Percentiles rank a stretch among this genome's conserved stretches.
These are phyloP conservation scores for Epirrhoe alternata DNA, from an alignment of 2,888 invertebrate species.

Conservation along the genomic window DNA sequence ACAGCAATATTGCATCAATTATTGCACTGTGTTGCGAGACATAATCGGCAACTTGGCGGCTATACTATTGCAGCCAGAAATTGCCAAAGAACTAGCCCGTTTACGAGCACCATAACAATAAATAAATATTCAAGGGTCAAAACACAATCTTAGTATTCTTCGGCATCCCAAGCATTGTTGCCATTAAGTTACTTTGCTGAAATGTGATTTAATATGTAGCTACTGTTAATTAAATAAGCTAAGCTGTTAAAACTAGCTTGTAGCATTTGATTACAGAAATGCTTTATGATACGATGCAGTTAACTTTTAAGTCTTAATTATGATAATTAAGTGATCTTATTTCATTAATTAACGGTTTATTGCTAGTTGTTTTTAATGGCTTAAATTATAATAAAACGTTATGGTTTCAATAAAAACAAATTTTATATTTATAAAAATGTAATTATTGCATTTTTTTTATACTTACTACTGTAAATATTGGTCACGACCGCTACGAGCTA, in stretches of 20 bases:
- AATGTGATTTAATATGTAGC: neutral
- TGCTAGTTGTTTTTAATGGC: conserved; percentile 9
- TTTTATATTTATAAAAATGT: neutral
- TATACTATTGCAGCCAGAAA: too few relatives aligned
- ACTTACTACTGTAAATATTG: conserved; percentile 37
- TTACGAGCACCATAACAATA: too few relatives aligned
- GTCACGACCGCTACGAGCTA: conserved; percentile 41
- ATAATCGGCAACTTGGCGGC: too few relatives aligned
- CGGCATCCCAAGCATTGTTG: too few relatives aligned
- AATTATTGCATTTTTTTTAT: neutral
- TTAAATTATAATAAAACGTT: conserved; percentile 11
- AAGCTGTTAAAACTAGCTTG: conserved; percentile 13
- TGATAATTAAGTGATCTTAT: conserved; percentile 23
- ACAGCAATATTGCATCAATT: too few relatives aligned
- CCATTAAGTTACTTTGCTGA: neutral
- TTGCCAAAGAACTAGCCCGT: too few relatives aligned
- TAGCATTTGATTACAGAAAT: conserved; percentile 22
- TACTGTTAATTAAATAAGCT: conserved; percentile 2
- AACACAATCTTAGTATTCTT: too few relatives aligned
- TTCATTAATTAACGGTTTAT: conserved; percentile 22
- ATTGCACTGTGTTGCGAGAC: too few relatives aligned
- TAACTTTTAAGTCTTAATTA: conserved; percentile 27
- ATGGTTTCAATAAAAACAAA: neutral
- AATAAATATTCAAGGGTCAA: too few relatives aligned
- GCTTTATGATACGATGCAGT: conserved; percentile 25